Evolutionary conservation across 2,797 vertebrate species (phyloP).

Genomic region (Astyanax mexicanus): DNA sequence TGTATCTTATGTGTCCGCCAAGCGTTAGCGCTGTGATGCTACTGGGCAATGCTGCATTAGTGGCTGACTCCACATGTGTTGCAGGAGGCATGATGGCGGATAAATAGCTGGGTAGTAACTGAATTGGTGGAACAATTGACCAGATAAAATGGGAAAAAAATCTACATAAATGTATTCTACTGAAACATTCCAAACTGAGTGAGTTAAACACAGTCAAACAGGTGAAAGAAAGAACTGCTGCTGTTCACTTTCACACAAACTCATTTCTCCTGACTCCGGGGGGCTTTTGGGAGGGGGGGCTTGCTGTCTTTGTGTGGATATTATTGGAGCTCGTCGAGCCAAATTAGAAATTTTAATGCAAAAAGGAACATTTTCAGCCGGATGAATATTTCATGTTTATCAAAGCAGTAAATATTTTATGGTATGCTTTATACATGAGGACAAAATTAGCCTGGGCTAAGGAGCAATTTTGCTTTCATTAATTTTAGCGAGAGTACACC

Average conservation of each 20-base stretch:
- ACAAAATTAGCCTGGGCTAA: constrained; percentile 55
- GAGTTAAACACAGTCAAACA: too few species aligned
- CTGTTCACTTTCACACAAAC: background rate
- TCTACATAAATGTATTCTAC: too few species aligned
- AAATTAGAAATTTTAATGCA: constrained; percentile 30
- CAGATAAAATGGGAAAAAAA: too few species aligned
- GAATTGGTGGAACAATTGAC: too few species aligned
- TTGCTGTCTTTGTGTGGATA: background rate
- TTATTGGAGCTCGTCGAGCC: background rate
- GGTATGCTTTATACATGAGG: constrained; percentile 54
- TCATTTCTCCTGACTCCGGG: background rate
- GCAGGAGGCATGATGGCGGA: too few species aligned
- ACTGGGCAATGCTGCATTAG: too few species aligned
- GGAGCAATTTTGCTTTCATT: constrained; percentile 49
- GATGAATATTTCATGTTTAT: constrained; percentile 54
- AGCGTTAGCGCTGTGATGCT: too few species aligned
- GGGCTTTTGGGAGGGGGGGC: background rate
- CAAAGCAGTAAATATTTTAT: constrained; percentile 60
- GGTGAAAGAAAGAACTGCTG: background rate
- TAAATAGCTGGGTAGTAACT: too few species aligned
- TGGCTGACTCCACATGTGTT: too few species aligned
- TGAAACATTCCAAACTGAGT: too few species aligned
- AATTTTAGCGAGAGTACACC: constrained; percentile 44
- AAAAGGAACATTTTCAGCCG: constrained; percentile 41
- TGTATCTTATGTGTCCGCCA: too few species aligned